A percentile compares a stretch with the other conserved stretches of the same genome.
These are phyloP conservation scores for Sylvietta virens DNA, from an alignment of 2,113 vertebrate species.

Conservation along the genomic window DNA sequence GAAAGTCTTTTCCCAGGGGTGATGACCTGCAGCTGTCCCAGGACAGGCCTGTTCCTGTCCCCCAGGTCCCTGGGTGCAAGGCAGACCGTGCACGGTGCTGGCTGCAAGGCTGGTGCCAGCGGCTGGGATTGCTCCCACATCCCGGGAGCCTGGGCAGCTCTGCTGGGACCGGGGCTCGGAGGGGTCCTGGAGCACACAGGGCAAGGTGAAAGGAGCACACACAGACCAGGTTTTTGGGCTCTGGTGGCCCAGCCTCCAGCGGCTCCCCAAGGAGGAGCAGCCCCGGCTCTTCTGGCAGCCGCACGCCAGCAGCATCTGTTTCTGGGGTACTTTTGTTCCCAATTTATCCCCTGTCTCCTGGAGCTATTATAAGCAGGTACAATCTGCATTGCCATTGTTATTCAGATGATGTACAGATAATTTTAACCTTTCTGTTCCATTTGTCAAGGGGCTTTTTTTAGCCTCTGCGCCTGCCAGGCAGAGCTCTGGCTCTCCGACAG, in stretches of 20 bases:
- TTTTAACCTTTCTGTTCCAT: conserved; percentile 64
- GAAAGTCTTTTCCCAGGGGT: background rate
- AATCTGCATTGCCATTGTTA: conserved; percentile 61
- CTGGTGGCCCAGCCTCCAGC: background rate
- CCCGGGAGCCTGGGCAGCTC: background rate
- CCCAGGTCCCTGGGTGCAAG: background rate
- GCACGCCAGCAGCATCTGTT: background rate
- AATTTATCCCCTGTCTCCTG: conserved; percentile 46
- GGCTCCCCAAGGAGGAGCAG: background rate
- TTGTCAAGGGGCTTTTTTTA: conserved; percentile 60
- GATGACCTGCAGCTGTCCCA: background rate
- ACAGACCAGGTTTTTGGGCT: background rate
- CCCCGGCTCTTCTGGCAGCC: background rate
- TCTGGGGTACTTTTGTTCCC: conserved; percentile 45
- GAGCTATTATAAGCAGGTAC: conserved; percentile 59
- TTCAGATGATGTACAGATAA: conserved; percentile 64
- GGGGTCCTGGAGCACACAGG: background rate
- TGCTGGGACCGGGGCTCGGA: fast-evolving
- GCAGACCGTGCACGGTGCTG: fast-evolving
- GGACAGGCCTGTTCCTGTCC: background rate
- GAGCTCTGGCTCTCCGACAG: background rate
- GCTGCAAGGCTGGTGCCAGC: fast-evolving
- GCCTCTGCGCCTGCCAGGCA: background rate
- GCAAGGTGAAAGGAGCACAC: background rate
- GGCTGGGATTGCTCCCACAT: background rate